Evolutionary conservation across 1,140 invertebrate species (phyloP).

Genomic region (Cepaea nemoralis): DNA sequence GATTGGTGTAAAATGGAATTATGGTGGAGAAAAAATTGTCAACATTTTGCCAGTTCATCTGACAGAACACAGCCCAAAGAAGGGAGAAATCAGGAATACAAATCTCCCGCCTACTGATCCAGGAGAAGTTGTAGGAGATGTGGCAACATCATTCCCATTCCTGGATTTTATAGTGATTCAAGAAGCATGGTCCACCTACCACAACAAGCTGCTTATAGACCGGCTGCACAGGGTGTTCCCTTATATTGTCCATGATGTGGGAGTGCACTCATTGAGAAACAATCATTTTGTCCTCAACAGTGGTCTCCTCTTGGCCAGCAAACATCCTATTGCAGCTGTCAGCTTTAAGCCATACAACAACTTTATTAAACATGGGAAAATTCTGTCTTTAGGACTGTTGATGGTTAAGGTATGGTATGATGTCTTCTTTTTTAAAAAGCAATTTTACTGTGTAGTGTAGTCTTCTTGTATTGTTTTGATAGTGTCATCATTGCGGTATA

Average conservation of each 20-base stretch:
- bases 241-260: slow-evolving; percentile 64
- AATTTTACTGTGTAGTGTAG: no score
- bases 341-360: slow-evolving; percentile 64
- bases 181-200: slow-evolving; percentile 58
- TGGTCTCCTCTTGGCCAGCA: slow-evolving; percentile 70
- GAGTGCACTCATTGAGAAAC: slow-evolving; percentile 42
- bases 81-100: neutral
- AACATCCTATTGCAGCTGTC: slow-evolving; percentile 65
- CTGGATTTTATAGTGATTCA: slow-evolving; percentile 63
- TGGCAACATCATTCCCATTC: slow-evolving; percentile 55
- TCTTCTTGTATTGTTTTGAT: no score
- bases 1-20: slow-evolving; percentile 33
- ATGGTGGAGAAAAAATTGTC: neutral
- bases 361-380: slow-evolving; percentile 56
- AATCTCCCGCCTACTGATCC: neutral
- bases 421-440: neutral
- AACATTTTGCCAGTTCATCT: no score
- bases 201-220: slow-evolving; percentile 50
- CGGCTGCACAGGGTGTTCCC: slow-evolving; percentile 64
- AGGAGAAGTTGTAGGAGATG: slow-evolving; percentile 38
- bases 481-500: no score
- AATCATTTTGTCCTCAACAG: slow-evolving; percentile 64
- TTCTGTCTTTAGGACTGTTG: slow-evolving; percentile 65
- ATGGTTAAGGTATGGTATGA: slow-evolving; percentile 66
- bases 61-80: no score